A percentile compares a stretch with the other conserved stretches of the same genome.
These are phyloP conservation scores for Marmota monax DNA, from an alignment of 2,113 vertebrate genomes.

Conservation along the genomic window DNA sequence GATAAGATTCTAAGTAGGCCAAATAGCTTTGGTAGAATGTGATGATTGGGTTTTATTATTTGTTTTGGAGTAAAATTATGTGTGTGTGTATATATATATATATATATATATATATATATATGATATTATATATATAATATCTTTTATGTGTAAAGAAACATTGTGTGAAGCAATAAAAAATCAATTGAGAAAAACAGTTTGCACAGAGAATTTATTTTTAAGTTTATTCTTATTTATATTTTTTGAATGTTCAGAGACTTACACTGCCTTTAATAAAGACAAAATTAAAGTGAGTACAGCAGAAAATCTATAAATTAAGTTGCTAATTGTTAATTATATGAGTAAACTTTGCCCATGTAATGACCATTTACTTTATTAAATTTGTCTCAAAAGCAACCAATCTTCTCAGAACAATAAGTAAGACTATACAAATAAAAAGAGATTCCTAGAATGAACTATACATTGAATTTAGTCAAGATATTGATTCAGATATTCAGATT, in stretches of 20 bases:
- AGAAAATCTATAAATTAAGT: not conserved
- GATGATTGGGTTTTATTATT: rapidly evolving
- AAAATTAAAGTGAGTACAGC: not conserved
- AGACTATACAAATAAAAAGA: not conserved
- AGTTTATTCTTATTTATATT: not conserved
- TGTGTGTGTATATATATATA: too few relatives aligned
- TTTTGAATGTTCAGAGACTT: not conserved
- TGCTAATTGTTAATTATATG: not conserved
- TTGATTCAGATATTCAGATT: not conserved
- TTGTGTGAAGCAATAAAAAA: not conserved
- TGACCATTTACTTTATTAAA: not conserved
- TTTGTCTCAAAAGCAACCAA: not conserved
- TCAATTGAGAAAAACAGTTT: not conserved
- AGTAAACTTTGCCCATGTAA: not conserved
- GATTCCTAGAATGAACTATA: not conserved
- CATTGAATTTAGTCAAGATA: not conserved
- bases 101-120: too few relatives aligned
- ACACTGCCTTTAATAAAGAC: not conserved
- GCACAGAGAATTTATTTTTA: not conserved
- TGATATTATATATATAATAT: too few relatives aligned
- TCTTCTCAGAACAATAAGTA: not conserved
- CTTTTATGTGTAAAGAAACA: not conserved
- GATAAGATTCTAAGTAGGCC: not conserved
- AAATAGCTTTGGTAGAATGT: not conserved
- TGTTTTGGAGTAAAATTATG: not conserved